Evolutionary conservation across 2,797 vertebrate species (phyloP).

Genomic region (Tangara arthus): DNA sequence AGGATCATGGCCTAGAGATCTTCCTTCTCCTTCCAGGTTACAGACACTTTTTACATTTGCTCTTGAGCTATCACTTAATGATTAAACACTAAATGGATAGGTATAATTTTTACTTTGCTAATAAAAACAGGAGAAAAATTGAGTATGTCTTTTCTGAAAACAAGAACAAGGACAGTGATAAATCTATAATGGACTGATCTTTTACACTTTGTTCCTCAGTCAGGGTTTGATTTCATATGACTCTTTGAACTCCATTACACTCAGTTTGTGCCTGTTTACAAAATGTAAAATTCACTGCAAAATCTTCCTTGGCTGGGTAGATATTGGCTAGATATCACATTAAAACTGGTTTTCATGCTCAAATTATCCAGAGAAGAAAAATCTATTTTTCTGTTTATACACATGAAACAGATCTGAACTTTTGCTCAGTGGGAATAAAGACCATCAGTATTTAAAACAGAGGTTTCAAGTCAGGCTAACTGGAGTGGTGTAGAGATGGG

Average conservation of each 20-base stretch:
- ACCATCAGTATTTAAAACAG: not conserved
- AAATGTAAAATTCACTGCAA: not conserved
- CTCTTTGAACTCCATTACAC: not conserved
- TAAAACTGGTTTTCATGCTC: not conserved
- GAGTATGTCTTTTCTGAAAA: not conserved
- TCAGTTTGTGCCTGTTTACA: not conserved
- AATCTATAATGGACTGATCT: not conserved
- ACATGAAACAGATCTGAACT: not conserved
- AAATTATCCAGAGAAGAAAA: not conserved
- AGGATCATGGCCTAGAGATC: not conserved
- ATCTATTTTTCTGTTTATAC: not conserved
- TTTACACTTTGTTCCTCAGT: not conserved
- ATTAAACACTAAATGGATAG: not conserved
- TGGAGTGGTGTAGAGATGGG: not conserved
- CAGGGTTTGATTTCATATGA: not conserved
- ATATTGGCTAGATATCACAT: not conserved
- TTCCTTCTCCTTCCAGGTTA: not conserved
- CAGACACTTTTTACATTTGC: not conserved
- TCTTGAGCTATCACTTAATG: not conserved
- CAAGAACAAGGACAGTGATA: not conserved
- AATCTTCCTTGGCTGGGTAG: not conserved
- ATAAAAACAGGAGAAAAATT: not conserved
- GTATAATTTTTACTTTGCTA: not conserved
- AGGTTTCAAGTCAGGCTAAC: not conserved
- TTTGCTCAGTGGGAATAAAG: not conserved